A percentile compares a stretch with the other conserved stretches of the same genome.
phyloP scores from a whole-genome alignment of 2,797 vertebrate genomes.

The Sus cebifrons region DNA sequence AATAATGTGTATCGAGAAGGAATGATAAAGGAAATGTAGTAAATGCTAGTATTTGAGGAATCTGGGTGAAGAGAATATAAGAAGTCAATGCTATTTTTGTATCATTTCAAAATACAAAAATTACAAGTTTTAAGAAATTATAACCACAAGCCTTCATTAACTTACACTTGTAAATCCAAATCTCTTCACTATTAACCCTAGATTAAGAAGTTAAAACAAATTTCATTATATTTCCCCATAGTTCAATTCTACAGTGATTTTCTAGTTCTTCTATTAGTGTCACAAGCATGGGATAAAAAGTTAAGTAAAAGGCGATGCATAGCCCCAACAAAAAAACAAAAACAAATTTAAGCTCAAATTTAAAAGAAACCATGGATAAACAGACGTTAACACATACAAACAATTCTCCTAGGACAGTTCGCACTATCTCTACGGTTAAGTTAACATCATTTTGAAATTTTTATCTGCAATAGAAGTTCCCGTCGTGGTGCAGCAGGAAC shows the following conservation, averaged over 20 bases:
- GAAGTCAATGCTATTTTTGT: neutral
- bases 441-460: neutral
- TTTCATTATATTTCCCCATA: slow-evolving; percentile 12
- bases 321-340: neutral
- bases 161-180: neutral
- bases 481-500: neutral
- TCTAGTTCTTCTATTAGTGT: neutral
- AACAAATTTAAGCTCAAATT: neutral
- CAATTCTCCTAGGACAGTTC: neutral
- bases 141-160: neutral
- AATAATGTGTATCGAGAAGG: neutral
- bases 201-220: neutral
- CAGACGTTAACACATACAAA: neutral
- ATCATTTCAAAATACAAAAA: slow-evolving; percentile 45
- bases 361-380: slow-evolving; percentile 40
- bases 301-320: neutral
- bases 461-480: neutral
- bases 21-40: neutral
- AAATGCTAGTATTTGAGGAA: neutral
- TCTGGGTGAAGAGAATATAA: neutral
- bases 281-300: slow-evolving; percentile 12
- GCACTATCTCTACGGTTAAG: neutral
- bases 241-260: slow-evolving; percentile 27
- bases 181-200: slow-evolving; percentile 37
- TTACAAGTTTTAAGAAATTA: slow-evolving; percentile 38